Percentiles rank a stretch among this genome's conserved stretches.
Evolutionary conservation across 2,113 vertebrate species (phyloP).

Genomic region (Tapirus terrestris): DNA sequence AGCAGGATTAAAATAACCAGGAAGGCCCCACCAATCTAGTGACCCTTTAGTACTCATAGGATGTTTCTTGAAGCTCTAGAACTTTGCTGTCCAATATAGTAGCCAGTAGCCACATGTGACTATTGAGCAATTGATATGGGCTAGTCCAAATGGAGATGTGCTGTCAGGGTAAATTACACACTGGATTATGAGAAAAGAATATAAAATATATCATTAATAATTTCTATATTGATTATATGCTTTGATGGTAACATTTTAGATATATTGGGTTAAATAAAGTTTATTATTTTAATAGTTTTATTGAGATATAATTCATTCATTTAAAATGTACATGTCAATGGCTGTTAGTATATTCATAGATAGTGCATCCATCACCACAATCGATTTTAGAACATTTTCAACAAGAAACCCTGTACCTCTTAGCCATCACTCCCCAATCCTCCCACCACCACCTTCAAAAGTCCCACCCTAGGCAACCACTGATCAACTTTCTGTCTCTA

Average conservation of each 20-base stretch:
- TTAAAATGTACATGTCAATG: not conserved
- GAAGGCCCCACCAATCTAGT: not conserved
- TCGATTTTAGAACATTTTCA: not conserved
- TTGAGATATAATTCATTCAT: not conserved
- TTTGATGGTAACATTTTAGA: not conserved
- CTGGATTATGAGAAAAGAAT: not conserved
- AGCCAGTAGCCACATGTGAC: not conserved
- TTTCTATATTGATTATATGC: not conserved
- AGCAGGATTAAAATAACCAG: not conserved
- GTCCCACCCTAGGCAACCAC: no score
- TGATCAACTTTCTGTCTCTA: no score
- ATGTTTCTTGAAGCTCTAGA: not conserved
- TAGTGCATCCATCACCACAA: no score
- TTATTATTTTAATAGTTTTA: not conserved
- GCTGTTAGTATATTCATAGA: not conserved
- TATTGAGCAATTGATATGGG: not conserved
- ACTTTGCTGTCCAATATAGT: not conserved
- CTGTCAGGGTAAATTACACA: not conserved
- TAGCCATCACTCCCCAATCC: not conserved
- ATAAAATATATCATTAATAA: not conserved
- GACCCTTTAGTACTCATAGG: not conserved
- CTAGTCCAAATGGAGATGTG: not conserved
- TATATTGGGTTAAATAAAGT: not conserved
- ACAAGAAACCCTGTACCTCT: not conserved
- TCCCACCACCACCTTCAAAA: not conserved